Conservation (phyloP, 1,140 invertebrate genomes). For the Lanistes nyassanus region DNA sequence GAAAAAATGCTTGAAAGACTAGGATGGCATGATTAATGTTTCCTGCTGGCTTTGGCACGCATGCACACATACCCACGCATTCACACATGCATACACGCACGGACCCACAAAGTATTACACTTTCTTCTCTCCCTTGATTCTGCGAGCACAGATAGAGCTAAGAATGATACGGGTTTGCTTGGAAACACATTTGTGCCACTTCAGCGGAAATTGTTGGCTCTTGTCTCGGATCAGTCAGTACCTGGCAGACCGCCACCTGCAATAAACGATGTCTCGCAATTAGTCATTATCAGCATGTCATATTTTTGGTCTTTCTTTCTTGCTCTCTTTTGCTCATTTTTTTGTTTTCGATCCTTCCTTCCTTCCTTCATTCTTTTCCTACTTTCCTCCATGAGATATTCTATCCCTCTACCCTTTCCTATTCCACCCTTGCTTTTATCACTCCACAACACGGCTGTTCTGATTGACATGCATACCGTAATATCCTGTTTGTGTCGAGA, state of each 20-base stretch:
- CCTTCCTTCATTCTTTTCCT: not conserved
- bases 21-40: too few species aligned
- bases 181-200: not conserved
- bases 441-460: not conserved
- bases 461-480: too few species aligned
- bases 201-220: not conserved
- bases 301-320: not conserved
- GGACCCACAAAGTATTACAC: too few species aligned
- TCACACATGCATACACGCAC: too few species aligned
- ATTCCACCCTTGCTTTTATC: not conserved
- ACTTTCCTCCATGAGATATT: conserved; percentile 5
- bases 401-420: conserved; percentile 8
- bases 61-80: too few species aligned
- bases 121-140: too few species aligned
- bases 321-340: not conserved
- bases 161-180: not conserved
- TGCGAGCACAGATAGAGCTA: not conserved
- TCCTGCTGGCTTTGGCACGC: too few species aligned
- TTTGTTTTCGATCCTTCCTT: not conserved
- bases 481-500: not conserved
- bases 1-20: too few species aligned
- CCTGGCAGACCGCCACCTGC: not conserved
- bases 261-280: not conserved
- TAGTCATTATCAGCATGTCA: not conserved
- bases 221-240: not conserved